These are phyloP conservation scores for Mesochorus sp. DNA, from an alignment of 2,888 invertebrate genomes.

Conservation along the genomic window DNA sequence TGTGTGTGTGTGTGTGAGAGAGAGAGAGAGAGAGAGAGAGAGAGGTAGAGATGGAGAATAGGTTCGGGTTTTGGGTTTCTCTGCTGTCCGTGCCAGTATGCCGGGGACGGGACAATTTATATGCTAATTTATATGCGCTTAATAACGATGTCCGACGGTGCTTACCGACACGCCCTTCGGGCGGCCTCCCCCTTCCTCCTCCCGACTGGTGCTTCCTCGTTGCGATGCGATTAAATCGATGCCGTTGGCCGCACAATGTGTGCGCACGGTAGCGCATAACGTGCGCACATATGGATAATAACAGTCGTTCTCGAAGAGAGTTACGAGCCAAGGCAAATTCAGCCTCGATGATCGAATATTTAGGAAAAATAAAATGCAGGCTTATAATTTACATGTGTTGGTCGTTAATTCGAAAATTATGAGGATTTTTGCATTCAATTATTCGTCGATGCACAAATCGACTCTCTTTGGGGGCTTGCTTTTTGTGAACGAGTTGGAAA, in stretches of 20 bases:
- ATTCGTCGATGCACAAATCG: too few relatives aligned
- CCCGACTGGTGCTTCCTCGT: constrained; percentile 23
- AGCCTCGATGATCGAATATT: constrained; percentile 19
- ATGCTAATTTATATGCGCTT: constrained; percentile 82
- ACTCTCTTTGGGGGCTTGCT: too few relatives aligned
- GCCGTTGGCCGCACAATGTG: constrained; percentile 61
- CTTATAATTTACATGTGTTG: too few relatives aligned
- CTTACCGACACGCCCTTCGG: constrained; percentile 80
- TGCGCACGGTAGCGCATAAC: constrained; percentile 26
- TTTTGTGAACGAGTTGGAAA: too few relatives aligned
- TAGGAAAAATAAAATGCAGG: background rate
- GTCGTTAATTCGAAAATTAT: too few relatives aligned
- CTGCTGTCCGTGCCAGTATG: constrained; percentile 60
- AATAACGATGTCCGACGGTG: constrained; percentile 81
- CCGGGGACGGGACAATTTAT: constrained; percentile 79
- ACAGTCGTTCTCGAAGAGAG: background rate
- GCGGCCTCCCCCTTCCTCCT: constrained; percentile 55
- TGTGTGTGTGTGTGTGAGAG: constrained; percentile 29
- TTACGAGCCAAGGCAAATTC: constrained; percentile 36
- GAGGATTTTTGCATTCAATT: too few relatives aligned
- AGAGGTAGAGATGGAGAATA: constrained; percentile 21
- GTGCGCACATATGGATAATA: constrained; percentile 21
- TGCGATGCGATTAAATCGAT: constrained; percentile 76
- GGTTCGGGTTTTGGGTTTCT: constrained; percentile 35
- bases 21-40: constrained; percentile 20